Conservation (phyloP, 2,113 vertebrate genomes). For the Elephas maximus region DNA sequence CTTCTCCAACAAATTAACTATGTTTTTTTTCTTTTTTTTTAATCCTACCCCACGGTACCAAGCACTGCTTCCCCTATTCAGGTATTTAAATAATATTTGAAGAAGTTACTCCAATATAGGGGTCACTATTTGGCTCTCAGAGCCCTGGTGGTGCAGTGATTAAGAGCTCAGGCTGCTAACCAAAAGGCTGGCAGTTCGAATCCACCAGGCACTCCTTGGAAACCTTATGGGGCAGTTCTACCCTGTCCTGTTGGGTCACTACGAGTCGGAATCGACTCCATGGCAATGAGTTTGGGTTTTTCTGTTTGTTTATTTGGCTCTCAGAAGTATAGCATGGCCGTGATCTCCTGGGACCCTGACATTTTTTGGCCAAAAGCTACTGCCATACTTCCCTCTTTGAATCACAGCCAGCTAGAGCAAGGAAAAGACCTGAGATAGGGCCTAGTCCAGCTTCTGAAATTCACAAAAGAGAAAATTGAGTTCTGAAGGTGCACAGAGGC, state of each 20-base stretch:
- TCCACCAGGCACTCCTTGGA: too few relatives aligned
- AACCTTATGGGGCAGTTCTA: too few relatives aligned
- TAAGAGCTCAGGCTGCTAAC: too few relatives aligned
- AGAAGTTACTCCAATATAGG: background rate
- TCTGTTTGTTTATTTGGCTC: background rate
- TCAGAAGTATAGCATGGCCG: background rate
- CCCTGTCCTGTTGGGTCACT: too few relatives aligned
- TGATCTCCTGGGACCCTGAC: background rate
- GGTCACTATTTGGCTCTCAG: background rate
- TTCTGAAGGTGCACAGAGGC: background rate
- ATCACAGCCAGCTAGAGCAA: background rate
- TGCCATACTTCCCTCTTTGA: background rate
- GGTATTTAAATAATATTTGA: background rate
- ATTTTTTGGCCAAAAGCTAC: slow-evolving; percentile 35
- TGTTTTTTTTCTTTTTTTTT: background rate
- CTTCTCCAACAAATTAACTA: background rate
- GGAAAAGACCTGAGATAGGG: background rate
- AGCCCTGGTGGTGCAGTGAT: background rate
- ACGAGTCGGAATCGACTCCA: too few relatives aligned
- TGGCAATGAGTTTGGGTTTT: too few relatives aligned
- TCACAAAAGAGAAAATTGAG: background rate
- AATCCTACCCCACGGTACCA: background rate
- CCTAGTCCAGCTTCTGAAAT: background rate
- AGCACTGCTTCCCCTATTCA: background rate
- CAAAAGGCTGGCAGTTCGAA: too few relatives aligned